Base-by-base conservation (phyloP, 2,888 invertebrate genomes). In the Cantharis rustica region DNA sequence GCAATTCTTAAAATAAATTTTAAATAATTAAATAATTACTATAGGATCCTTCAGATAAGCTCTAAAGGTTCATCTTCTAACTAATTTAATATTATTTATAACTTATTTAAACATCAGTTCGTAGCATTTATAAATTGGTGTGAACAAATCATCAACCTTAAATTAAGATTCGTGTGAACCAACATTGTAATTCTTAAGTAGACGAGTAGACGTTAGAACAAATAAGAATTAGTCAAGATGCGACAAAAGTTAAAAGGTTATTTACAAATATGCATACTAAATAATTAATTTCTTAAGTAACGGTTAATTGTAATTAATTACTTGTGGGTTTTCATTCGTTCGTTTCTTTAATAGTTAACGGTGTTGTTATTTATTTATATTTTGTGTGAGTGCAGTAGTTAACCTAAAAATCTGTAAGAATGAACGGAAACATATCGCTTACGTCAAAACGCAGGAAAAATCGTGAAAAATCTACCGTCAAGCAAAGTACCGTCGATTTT, bases 351-450 rank as follows among this genome's bases (percentile, higher is more conserved):
- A 66, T 66, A 66, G 13, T 13, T 66, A 20, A 66, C 23, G 17
- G 64, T 66, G 15, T 63, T 20, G n/a, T n/a, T n/a, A 66, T 23
- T 16, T 66, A 17, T 20, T 17, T 66, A 20, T 20, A 17, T 63
- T 20, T 20, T 9, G n/a, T 23, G 20, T 2, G 2, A 15, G 20
- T 66, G n/a, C 20, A 66, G 47, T 47, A 2, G 13, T 31, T 66
- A 66, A 66, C 64, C 64, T 66, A 66, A 66, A 16, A 66, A 10
- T 47, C 47, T 66, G n/a, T 20, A 10, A 88, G 88, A 85, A 82
- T 86, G 74, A 88, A 88, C 83, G 87, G 86, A 81, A 88, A 87
- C 83, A 86, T 86, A 16, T 87, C 87, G 81, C 85, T 84, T 82
- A 84, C 86, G 26, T 85, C 85, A 17, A 88, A 86, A 83, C 85